Evolutionary conservation across 1,140 invertebrate species (phyloP).

Genomic region (Plectrocnemia conspersa): DNA sequence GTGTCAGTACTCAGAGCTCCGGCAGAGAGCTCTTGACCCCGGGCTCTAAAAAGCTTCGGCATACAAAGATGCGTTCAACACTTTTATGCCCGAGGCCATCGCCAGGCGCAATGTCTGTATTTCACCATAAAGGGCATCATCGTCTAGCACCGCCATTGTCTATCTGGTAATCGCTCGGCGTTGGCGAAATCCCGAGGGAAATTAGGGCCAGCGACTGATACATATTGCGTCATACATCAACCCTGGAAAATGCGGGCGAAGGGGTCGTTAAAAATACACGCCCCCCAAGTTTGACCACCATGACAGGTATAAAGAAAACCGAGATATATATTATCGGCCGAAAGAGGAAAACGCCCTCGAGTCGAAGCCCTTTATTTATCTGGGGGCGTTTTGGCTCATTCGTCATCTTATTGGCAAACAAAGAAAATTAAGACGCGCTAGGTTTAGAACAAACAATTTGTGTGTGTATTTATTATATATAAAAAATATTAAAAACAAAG

Average conservation of each 20-base stretch:
- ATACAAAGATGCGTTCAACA: not conserved
- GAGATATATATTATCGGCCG: no score
- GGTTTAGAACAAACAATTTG: no score
- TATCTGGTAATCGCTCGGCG: constrained; percentile 10
- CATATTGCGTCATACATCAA: constrained; percentile 19
- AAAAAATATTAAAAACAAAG: no score
- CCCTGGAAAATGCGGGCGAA: constrained; percentile 1
- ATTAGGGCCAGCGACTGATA: constrained; percentile 15
- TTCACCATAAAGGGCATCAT: not conserved
- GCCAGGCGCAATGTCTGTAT: not conserved
- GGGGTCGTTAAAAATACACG: constrained; percentile 9
- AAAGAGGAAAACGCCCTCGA: no score
- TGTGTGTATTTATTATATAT: no score
- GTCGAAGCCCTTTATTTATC: no score
- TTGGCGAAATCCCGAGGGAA: constrained; percentile 12
- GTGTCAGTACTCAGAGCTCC: no score
- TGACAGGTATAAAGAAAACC: constrained; percentile 6
- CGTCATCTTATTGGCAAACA: no score
- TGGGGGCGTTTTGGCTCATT: no score
- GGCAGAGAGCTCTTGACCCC: not conserved
- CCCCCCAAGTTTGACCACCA: not conserved
- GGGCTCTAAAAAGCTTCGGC: not conserved
- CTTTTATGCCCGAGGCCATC: not conserved
- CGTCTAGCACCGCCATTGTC: no score
- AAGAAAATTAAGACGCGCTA: no score